A percentile compares a stretch with the other conserved stretches of the same genome.
These are phyloP conservation scores for Hololepta plana DNA, from an alignment of 2,888 invertebrate genomes.

Conservation along the genomic window DNA sequence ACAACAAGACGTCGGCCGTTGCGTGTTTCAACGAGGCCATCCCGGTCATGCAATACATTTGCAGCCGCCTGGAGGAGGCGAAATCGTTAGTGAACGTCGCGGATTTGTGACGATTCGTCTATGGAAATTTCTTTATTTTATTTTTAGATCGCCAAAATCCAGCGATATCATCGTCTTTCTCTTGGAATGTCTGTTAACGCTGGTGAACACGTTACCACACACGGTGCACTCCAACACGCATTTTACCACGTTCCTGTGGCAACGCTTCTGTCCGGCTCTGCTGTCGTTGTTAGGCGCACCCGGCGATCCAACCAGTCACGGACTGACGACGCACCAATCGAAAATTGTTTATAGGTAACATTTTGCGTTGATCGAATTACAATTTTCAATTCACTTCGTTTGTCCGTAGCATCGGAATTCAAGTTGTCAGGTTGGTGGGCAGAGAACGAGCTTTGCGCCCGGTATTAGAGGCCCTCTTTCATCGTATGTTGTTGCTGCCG, in stretches of 20 bases:
- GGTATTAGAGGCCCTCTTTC: constrained; percentile 83
- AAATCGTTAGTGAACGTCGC: constrained; percentile 38
- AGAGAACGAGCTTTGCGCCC: constrained; percentile 74
- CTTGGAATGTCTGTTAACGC: constrained; percentile 69
- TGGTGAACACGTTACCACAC: constrained; percentile 67
- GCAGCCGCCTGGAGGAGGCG: constrained; percentile 67
- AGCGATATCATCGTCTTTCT: constrained; percentile 56
- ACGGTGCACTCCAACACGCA: constrained; percentile 69
- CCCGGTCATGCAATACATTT: constrained; percentile 76
- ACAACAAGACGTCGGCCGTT: constrained; percentile 45
- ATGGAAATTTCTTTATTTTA: constrained; percentile 1
- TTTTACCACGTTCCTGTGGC: constrained; percentile 81
- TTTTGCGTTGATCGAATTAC: not conserved
- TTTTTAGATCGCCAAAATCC: constrained; percentile 37
- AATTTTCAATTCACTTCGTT: constrained; percentile 11
- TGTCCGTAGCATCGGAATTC: constrained; percentile 80
- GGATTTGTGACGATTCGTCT: constrained; percentile 3
- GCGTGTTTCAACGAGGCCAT: constrained; percentile 82
- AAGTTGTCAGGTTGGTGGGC: constrained; percentile 75
- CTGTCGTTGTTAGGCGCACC: constrained; percentile 80
- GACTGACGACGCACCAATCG: constrained; percentile 67
- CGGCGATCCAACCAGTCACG: constrained; percentile 56
- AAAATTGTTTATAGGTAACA: constrained; percentile 70
- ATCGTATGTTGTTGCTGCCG: constrained; percentile 79
- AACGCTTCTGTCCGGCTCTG: constrained; percentile 78